phyloP scores from a whole-genome alignment of 1,140 invertebrate genomes.

The Eufriesea mexicana region DNA sequence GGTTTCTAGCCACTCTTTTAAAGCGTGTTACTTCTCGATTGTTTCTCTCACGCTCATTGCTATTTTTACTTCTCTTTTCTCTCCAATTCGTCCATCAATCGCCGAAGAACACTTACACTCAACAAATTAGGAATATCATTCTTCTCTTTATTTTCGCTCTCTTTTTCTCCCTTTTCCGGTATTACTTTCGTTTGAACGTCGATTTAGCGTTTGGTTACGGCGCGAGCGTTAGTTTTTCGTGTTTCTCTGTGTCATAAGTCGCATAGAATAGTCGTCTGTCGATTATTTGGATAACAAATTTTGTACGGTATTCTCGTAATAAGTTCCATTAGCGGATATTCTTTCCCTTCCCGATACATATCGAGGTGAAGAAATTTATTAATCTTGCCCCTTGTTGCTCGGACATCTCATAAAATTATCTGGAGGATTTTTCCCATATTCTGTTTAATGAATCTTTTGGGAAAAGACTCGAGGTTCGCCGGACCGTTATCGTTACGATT shows the following conservation, averaged over 20 bases:
- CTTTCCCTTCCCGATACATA: no score
- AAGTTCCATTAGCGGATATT: background rate
- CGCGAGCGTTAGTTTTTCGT: background rate
- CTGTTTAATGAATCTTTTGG: background rate
- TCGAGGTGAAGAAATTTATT: background rate
- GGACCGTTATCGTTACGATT: background rate
- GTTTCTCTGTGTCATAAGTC: background rate
- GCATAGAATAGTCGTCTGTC: background rate
- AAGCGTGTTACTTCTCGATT: slow-evolving; percentile 1
- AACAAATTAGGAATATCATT: slow-evolving; percentile 8
- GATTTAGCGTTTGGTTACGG: background rate
- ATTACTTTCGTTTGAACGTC: slow-evolving; percentile 15
- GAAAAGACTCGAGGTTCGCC: background rate
- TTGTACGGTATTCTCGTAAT: background rate
- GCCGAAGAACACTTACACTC: background rate
- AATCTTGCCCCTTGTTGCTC: background rate
- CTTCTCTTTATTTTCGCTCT: background rate
- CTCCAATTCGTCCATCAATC: slow-evolving; percentile 7
- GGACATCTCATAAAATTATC: background rate
- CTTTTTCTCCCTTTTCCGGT: background rate
- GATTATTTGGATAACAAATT: background rate
- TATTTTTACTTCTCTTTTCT: background rate
- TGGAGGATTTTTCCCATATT: background rate
- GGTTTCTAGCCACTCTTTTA: background rate
- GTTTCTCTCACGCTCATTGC: background rate